Evolutionary conservation across 2,113 vertebrate genomes (phyloP).

Genomic region (Xenopus tropicalis): DNA sequence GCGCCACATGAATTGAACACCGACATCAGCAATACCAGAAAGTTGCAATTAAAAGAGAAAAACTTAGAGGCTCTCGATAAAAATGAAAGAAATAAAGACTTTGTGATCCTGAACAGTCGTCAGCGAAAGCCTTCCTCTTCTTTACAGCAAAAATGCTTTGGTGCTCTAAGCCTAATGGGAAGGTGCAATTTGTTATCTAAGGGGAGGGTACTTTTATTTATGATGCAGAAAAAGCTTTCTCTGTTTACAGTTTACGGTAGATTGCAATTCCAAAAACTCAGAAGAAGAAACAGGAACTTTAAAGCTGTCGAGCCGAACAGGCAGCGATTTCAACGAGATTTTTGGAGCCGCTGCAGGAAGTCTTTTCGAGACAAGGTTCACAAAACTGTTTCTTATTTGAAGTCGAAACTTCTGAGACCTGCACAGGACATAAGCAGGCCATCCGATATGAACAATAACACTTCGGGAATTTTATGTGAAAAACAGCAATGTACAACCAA

Average conservation of each 20-base stretch:
- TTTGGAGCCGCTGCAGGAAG: slow-evolving; percentile 52
- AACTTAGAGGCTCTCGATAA: slow-evolving; percentile 13
- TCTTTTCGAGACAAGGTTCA: slow-evolving; percentile 49
- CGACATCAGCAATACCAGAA: not conserved
- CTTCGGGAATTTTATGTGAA: slow-evolving; percentile 47
- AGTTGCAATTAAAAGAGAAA: slow-evolving; percentile 18
- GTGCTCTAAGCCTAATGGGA: slow-evolving; percentile 53
- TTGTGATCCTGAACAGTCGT: slow-evolving; percentile 57
- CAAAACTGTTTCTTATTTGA: slow-evolving; percentile 53
- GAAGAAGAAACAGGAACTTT: slow-evolving; percentile 63
- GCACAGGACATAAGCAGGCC: slow-evolving; percentile 48
- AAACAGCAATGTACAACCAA: slow-evolving; percentile 45
- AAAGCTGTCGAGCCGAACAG: slow-evolving; percentile 61
- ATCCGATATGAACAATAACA: slow-evolving; percentile 70
- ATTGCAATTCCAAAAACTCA: slow-evolving; percentile 63
- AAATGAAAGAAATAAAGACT: slow-evolving; percentile 49
- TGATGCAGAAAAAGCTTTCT: slow-evolving; percentile 75
- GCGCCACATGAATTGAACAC: not conserved
- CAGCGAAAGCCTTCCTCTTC: slow-evolving; percentile 59
- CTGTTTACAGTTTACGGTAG: slow-evolving; percentile 68
- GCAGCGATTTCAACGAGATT: slow-evolving; percentile 62
- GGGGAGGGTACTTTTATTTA: slow-evolving; percentile 68
- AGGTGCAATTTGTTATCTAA: slow-evolving; percentile 62
- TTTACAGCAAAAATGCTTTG: slow-evolving; percentile 56
- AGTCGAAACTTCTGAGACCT: slow-evolving; percentile 52